Evolutionary conservation across 2,888 invertebrate genomes (phyloP).

Genomic region (Dione juno): DNA sequence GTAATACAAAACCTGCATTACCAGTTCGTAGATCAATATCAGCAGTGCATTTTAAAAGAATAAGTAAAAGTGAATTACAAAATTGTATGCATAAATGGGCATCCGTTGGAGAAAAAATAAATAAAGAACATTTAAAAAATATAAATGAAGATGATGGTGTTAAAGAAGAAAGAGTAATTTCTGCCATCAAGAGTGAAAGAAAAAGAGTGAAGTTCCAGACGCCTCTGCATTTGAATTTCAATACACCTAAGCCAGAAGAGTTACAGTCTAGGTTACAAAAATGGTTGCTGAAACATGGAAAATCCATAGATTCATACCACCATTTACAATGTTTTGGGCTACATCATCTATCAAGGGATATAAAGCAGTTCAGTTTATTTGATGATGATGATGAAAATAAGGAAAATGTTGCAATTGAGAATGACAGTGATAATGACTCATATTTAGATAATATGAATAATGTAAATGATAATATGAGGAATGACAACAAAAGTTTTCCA

Average conservation of each 20-base stretch:
- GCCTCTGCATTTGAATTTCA: slow-evolving; percentile 59
- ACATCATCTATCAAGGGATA: slow-evolving; percentile 56
- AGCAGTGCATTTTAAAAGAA: slow-evolving; percentile 75
- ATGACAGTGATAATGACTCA: slow-evolving; percentile 72
- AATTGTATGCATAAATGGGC: slow-evolving; percentile 75
- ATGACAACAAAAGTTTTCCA: slow-evolving; percentile 44
- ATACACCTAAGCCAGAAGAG: slow-evolving; percentile 71
- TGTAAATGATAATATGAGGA: slow-evolving; percentile 47
- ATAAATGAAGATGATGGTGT: slow-evolving; percentile 64
- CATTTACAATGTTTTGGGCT: slow-evolving; percentile 83
- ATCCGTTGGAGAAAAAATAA: slow-evolving; percentile 70
- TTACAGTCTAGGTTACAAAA: slow-evolving; percentile 70
- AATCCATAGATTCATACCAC: slow-evolving; percentile 74
- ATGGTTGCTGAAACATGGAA: slow-evolving; percentile 81
- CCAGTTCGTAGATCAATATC: slow-evolving; percentile 74
- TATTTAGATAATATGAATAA: slow-evolving; percentile 66
- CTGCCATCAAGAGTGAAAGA: slow-evolving; percentile 72
- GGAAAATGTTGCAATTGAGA: slow-evolving; percentile 75
- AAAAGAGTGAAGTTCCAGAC: slow-evolving; percentile 74
- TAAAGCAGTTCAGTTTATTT: slow-evolving; percentile 49
- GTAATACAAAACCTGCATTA: slow-evolving; percentile 49
- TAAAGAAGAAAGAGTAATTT: slow-evolving; percentile 59
- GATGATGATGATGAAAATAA: slow-evolving; percentile 76
- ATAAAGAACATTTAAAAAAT: slow-evolving; percentile 59
- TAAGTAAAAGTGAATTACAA: slow-evolving; percentile 61